Conservation (phyloP, 2,888 invertebrate genomes). For the Callinectes sapidus region DNA sequence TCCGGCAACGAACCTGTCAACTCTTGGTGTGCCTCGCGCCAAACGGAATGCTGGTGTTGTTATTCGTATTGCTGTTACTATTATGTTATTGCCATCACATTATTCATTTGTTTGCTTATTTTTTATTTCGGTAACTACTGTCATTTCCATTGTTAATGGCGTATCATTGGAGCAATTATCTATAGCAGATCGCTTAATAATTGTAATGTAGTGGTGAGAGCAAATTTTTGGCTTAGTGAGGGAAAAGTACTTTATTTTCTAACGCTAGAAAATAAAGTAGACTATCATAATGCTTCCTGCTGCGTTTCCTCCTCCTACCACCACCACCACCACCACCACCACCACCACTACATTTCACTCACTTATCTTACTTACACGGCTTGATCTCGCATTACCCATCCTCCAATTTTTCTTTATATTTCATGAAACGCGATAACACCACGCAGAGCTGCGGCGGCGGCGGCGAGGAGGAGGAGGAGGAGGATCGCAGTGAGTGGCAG, state of each 20-base stretch:
- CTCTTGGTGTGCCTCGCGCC: not conserved
- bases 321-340: too few species aligned
- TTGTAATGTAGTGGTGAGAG: too few species aligned
- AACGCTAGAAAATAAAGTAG: too few species aligned
- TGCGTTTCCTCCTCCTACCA: too few species aligned
- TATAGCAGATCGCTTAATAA: not conserved
- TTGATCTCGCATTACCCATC: not conserved
- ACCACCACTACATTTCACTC: too few species aligned
- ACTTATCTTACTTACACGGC: too few species aligned
- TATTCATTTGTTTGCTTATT: not conserved
- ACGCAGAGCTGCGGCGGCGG: not conserved
- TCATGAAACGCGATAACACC: not conserved
- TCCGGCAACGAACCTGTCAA: not conserved
- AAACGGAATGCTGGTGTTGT: not conserved
- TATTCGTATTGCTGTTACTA: not conserved
- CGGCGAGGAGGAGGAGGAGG: not conserved
- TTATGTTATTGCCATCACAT: not conserved
- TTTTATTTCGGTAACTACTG: not conserved
- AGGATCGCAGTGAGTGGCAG: not conserved
- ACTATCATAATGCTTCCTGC: too few species aligned
- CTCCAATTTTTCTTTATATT: not conserved
- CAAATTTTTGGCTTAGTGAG: too few species aligned
- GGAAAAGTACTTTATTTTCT: too few species aligned
- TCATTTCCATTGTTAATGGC: not conserved
- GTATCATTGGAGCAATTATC: not conserved